These are phyloP conservation scores for Falco berigora DNA, from an alignment of 2,797 vertebrate genomes.

Conservation along the genomic window DNA sequence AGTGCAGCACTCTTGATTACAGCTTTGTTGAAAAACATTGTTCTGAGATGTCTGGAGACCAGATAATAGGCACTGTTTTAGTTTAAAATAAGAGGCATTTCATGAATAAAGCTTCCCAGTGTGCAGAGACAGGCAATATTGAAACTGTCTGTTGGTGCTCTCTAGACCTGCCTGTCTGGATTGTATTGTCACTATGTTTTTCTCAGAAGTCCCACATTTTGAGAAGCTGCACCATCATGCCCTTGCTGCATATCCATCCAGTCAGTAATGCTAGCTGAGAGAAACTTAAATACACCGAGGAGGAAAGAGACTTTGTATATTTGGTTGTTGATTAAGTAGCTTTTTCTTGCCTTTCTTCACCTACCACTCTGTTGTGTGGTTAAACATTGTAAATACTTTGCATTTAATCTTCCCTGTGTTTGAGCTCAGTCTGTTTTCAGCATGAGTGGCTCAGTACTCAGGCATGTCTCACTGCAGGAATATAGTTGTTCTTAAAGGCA, in stretches of 20 bases:
- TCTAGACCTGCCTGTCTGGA: background rate
- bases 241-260: background rate
- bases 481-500: background rate
- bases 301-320: background rate
- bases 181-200: background rate
- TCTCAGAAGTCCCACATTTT: background rate
- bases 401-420: background rate
- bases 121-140: background rate
- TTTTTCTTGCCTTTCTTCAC: background rate
- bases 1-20: slow-evolving; percentile 26
- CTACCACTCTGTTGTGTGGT: background rate
- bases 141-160: slow-evolving; percentile 25
- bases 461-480: background rate
- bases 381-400: background rate
- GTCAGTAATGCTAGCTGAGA: background rate
- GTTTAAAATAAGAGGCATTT: slow-evolving; percentile 51
- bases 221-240: background rate
- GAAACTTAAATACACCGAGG: background rate
- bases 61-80: slow-evolving; percentile 47
- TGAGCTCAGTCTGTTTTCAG: background rate
- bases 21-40: slow-evolving; percentile 46
- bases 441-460: background rate
- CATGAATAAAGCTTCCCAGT: slow-evolving; percentile 27
- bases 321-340: background rate
- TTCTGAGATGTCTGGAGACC: slow-evolving; percentile 21